These are phyloP conservation scores for Allacma fusca DNA, from an alignment of 2,888 invertebrate genomes.

Conservation along the genomic window DNA sequence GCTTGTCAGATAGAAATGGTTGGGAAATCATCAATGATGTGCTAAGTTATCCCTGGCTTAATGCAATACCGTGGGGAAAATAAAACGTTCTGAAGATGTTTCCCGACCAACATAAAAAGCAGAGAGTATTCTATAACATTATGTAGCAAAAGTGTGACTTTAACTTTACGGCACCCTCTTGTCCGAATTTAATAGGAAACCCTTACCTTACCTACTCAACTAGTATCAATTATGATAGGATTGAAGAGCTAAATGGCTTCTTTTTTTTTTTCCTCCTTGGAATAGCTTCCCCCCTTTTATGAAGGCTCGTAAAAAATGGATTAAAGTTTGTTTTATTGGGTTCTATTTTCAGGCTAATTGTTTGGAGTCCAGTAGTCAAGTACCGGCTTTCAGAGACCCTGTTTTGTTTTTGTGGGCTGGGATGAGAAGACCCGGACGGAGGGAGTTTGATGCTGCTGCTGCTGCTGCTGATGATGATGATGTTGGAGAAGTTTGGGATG, in stretches of 20 bases:
- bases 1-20: too few relatives aligned
- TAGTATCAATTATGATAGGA: too few relatives aligned
- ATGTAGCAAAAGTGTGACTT: too few relatives aligned
- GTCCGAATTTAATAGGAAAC: too few relatives aligned
- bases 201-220: too few relatives aligned
- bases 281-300: too few relatives aligned
- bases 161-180: too few relatives aligned
- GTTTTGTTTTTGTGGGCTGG: not conserved
- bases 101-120: not conserved
- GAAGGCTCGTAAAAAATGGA: not conserved
- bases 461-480: not conserved
- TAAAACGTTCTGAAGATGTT: conserved; percentile 3
- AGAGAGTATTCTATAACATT: too few relatives aligned
- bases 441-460: not conserved
- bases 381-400: too few relatives aligned
- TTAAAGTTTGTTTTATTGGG: conserved; percentile 12
- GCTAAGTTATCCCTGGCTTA: conserved; percentile 52
- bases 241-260: too few relatives aligned
- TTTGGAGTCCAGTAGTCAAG: not conserved
- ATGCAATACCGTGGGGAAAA: not conserved
- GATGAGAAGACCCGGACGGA: not conserved
- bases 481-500: not conserved
- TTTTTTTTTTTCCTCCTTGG: too few relatives aligned
- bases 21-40: conserved; percentile 44
- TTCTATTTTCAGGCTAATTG: conserved; percentile 2